phyloP scores from a whole-genome alignment of 2,888 invertebrate species.

The Protula sp. region DNA sequence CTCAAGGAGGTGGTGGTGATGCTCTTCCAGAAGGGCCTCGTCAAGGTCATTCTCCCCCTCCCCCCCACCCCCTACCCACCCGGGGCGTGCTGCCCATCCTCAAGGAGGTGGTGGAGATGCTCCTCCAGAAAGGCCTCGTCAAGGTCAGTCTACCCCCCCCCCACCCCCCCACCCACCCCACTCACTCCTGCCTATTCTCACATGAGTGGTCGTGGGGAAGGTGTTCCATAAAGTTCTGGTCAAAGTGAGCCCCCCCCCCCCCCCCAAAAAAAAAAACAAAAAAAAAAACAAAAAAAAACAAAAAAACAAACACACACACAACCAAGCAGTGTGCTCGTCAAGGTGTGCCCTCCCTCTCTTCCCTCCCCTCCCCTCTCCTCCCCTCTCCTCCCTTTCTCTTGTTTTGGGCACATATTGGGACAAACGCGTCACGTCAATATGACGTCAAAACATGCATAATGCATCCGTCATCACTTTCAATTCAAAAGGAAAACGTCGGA shows the following conservation, averaged over 20 bases:
- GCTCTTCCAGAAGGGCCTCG: constrained; percentile 88
- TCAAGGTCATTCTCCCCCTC: constrained; percentile 69
- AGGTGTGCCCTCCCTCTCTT: constrained; percentile 60
- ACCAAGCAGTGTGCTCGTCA: constrained; percentile 87
- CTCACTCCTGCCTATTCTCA: constrained; percentile 95
- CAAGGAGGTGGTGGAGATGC: constrained; percentile 98
- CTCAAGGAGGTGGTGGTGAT: constrained; percentile 99
- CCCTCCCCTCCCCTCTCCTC: too few relatives aligned
- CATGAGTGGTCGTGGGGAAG: constrained; percentile 98
- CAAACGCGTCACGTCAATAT: too few relatives aligned
- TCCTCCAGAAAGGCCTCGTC: constrained; percentile 88
- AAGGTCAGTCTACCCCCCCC: constrained; percentile 65
- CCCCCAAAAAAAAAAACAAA: constrained; percentile 96
- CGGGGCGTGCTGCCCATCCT: constrained; percentile 95
- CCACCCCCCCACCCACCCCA: too few relatives aligned
- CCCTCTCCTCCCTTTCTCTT: too few relatives aligned
- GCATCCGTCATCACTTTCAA: too few relatives aligned
- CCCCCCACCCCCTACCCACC: constrained; percentile 95
- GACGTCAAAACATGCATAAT: too few relatives aligned
- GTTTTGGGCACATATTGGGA: too few relatives aligned
- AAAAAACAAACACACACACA: constrained; percentile 98
- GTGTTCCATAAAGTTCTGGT: constrained; percentile 91
- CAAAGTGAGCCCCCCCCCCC: constrained; percentile 64
- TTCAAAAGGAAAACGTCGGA: too few relatives aligned
- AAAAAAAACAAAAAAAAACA: constrained; percentile 94